phyloP scores from a whole-genome alignment of 2,113 vertebrate genomes.

The Cnemophilus loriae region DNA sequence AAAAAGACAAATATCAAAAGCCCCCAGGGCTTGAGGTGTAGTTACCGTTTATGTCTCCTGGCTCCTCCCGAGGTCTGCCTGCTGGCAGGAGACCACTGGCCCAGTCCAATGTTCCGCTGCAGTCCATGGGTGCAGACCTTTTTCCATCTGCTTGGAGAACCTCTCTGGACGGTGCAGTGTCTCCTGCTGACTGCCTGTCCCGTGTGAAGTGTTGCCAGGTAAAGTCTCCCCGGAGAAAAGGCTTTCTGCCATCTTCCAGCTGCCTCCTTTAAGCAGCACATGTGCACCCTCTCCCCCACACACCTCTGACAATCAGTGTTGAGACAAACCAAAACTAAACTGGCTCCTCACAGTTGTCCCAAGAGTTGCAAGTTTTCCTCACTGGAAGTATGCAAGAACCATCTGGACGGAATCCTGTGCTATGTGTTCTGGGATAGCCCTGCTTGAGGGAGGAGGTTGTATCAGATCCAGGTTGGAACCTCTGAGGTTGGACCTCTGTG shows the following conservation, averaged over 20 bases:
- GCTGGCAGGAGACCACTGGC: not conserved
- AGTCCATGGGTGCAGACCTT: not conserved
- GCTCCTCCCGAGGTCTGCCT: not conserved
- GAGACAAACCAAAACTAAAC: not conserved
- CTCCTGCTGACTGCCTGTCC: not conserved
- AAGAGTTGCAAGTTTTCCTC: not conserved
- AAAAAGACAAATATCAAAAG: not conserved
- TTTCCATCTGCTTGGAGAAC: accelerated
- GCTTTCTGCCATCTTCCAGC: not conserved
- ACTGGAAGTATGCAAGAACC: not conserved
- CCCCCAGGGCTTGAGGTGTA: too few relatives aligned
- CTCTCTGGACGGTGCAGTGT: too few relatives aligned
- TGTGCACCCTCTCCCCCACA: not conserved
- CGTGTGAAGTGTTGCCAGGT: accelerated
- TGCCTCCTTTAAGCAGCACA: not conserved
- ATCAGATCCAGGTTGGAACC: too few relatives aligned
- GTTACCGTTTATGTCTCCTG: not conserved
- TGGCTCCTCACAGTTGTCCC: not conserved
- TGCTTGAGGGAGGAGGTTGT: not conserved
- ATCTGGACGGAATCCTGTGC: accelerated
- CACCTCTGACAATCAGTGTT: not conserved
- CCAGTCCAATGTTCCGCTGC: too few relatives aligned
- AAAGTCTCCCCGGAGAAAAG: not conserved
- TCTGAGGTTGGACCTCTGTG: not conserved
- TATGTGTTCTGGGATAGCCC: too few relatives aligned